Evolutionary conservation across 2,888 invertebrate genomes (phyloP), one percentile per base, ranked within the genome.

Genomic region (Dolomedes plantarius): DNA sequence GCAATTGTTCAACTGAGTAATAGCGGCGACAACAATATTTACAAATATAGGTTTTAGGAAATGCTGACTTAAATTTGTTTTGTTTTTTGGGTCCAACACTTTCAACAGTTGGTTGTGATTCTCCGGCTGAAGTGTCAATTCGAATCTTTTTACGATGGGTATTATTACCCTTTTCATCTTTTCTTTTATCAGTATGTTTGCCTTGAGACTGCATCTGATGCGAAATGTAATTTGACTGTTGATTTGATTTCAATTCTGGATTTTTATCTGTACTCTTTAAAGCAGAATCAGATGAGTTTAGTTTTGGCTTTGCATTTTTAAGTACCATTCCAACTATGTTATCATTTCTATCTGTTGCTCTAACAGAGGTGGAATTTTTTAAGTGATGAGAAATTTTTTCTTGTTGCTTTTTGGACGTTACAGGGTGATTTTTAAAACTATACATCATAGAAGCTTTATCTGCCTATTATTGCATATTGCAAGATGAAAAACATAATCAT

Each of bases 21-120:
- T 78, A 87, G n/a, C 65, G 75, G 19, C 39, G 77, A 36, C 87
- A 87, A 73, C 87, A 87, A 39, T 65, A 87, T 28, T 87, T 82
- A 32, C 87, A 87, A 6, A 87, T 46, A 39, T 23, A 80, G 9
- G 69, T 56, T 27, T 83, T 83, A n/a, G 32, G 36, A n/a, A 39
- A 39, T 0, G 36, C 11, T 29, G 32, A 56, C 23, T 82, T 82
- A 28, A 29, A 27, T 23, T 64, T 74, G n/a, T n/a, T 73, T 13
- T 31, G 28, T 31, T 50, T 69, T 50, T 85, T 74, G 13, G 23
- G 1, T 5, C 27, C 28, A 9, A 50, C 41, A 16, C 32, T 69
- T 29, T 6, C 31, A 6, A 9, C 5, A 0, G 28, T 7, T 16
- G 6, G 1, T n/a, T 23, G n/a, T 50, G 19, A n/a, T 9, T 0